Percentiles rank a stretch among this genome's conserved stretches.
These are phyloP conservation scores for Lutjanus campechanus DNA, from an alignment of 2,797 vertebrate genomes.

Conservation along the genomic window DNA sequence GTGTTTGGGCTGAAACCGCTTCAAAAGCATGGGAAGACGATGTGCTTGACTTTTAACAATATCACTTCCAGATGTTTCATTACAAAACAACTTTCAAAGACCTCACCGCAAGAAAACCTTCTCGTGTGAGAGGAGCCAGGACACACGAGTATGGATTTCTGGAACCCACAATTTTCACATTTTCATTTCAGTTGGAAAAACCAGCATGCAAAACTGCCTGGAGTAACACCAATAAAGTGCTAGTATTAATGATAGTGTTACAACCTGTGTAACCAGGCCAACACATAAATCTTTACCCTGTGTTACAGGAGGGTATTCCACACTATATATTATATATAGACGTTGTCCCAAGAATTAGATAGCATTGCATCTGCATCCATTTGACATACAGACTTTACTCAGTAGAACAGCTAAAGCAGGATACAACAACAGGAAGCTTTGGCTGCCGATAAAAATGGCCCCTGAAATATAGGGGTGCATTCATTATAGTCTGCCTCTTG, in stretches of 20 bases:
- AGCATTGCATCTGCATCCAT: constrained; percentile 67
- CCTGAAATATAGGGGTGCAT: constrained; percentile 79
- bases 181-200: constrained; percentile 61
- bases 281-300: constrained; percentile 6
- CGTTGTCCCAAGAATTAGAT: constrained; percentile 2
- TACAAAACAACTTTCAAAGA: constrained; percentile 77
- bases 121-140: constrained; percentile 63
- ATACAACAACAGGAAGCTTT: constrained; percentile 55
- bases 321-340: constrained; percentile 8
- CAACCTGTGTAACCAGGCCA: constrained; percentile 10
- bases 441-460: constrained; percentile 54
- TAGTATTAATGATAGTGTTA: constrained; percentile 28
- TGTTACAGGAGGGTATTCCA: neutral
- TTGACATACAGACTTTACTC: constrained; percentile 38
- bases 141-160: constrained; percentile 62
- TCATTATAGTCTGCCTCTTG: constrained; percentile 88
- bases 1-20: constrained; percentile 79
- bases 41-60: constrained; percentile 77
- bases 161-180: constrained; percentile 65
- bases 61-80: constrained; percentile 85
- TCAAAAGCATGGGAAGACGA: constrained; percentile 75
- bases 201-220: constrained; percentile 33
- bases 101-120: constrained; percentile 65
- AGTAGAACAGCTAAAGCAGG: constrained; percentile 15
- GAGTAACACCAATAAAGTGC: constrained; percentile 44